These are phyloP conservation scores for Andrena bicolor DNA, from an alignment of 2,888 invertebrate genomes.

Conservation along the genomic window DNA sequence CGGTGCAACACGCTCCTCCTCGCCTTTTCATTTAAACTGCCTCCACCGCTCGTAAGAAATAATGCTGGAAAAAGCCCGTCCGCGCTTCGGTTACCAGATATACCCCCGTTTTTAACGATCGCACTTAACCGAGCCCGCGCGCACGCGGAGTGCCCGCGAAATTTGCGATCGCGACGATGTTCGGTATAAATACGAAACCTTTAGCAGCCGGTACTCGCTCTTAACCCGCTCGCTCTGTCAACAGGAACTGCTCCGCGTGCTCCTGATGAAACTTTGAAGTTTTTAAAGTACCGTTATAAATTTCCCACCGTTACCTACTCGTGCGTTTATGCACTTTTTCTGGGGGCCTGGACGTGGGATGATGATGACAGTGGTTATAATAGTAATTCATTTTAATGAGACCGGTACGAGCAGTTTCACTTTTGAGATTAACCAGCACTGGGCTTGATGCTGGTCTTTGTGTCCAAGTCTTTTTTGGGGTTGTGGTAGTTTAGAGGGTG, in stretches of 20 bases:
- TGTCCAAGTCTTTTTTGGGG: too few species aligned
- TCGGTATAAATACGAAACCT: constrained; percentile 56
- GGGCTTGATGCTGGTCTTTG: too few species aligned
- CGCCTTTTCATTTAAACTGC: constrained; percentile 66
- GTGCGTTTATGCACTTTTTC: not conserved
- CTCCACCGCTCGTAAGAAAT: constrained; percentile 62
- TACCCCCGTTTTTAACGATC: constrained; percentile 64
- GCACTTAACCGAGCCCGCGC: constrained; percentile 64
- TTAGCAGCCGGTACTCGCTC: constrained; percentile 26
- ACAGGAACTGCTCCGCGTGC: not conserved
- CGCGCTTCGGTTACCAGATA: constrained; percentile 61
- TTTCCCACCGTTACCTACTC: constrained; percentile 9
- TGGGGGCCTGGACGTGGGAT: not conserved
- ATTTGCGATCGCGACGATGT: constrained; percentile 56
- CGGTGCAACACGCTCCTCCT: constrained; percentile 5
- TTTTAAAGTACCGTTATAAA: constrained; percentile 34
- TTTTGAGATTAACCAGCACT: not conserved
- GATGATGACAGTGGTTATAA: not conserved
- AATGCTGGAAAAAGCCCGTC: constrained; percentile 63
- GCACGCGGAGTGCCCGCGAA: constrained; percentile 51
- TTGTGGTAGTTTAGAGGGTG: too few species aligned
- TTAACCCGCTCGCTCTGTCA: not conserved
- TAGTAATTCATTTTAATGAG: constrained; percentile 2
- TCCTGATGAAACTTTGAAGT: constrained; percentile 39
- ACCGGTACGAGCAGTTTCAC: not conserved